Conservation (phyloP, 2,888 invertebrate genomes). For the Microctonus hyperodae region DNA sequence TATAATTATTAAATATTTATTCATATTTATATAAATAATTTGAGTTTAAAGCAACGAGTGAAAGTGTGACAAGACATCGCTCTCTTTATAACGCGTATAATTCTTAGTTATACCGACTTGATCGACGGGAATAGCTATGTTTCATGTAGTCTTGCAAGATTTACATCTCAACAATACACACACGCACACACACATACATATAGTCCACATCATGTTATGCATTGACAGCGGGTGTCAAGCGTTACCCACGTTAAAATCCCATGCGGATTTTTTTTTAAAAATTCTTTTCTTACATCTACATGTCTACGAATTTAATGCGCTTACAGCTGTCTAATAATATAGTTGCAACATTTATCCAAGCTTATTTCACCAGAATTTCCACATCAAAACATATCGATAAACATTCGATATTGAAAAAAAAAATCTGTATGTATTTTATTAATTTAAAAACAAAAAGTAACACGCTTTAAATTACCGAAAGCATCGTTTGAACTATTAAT, state of each 20-base stretch:
- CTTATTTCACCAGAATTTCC: neutral
- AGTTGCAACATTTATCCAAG: neutral
- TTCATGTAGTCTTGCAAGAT: neutral
- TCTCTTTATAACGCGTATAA: slow-evolving; percentile 1
- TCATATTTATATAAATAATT: neutral
- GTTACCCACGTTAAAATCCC: slow-evolving; percentile 16
- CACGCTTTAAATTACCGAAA: neutral
- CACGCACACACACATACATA: slow-evolving; percentile 16
- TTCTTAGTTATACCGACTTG: neutral
- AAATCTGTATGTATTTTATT: no score
- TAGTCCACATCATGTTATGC: neutral
- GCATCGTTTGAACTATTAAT: neutral
- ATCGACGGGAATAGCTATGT: neutral
- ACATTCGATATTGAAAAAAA: no score
- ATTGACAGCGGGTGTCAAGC: neutral
- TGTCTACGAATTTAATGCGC: slow-evolving; percentile 1
- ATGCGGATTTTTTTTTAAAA: neutral
- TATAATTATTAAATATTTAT: neutral
- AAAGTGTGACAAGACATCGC: slow-evolving; percentile 5
- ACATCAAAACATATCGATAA: neutral
- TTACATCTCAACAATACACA: neutral
- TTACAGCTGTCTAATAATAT: slow-evolving; percentile 5
- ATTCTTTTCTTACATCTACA: neutral
- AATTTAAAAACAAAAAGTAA: neutral
- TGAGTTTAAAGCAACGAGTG: neutral